Evolutionary conservation across 2,888 invertebrate species (phyloP), one percentile per base, ranked within the genome.

Genomic region (Tinea trinotella): DNA sequence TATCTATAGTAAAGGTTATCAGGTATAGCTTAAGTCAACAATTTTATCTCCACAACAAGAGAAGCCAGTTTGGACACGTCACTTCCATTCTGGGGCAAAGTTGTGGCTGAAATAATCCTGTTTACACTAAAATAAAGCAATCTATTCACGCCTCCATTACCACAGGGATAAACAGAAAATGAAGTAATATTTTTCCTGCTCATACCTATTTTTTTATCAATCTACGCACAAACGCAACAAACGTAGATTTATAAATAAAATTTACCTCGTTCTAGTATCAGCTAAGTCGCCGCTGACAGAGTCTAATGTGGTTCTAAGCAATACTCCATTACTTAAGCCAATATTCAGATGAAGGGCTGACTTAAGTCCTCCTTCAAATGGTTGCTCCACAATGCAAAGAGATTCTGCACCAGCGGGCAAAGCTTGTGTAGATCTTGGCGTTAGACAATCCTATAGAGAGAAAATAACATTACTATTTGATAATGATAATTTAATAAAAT

Each of bases 341-440:
- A 99, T 98, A 71, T 99, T 99, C 20, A 99, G 87, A 79, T 97
- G 98, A 15, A 98, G 87, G 22, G 92, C 91, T 57, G 89, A 88
- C 55, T 89, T 89, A 0, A 90, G 89, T 48, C 95, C 93, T 36
- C 90, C 88, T 60, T 90, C 90, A 58, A 89, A 87, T 17, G 91
- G 91, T 61, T 88, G 88, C 81, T 99, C 98, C 1, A 98, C 97
- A 59, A 99, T 95, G 72, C 98, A 98, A 5, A 99, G 87, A 0
- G 98, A 98, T 77, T 99, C 99, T 0, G 99, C 96, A 13, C 96
- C 93, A 0, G 97, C 97, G 0, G 99, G 99, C 53, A 99, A 76
- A 0, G 96, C 96, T 84, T 99, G 98, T 94, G 98, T 97, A 49
- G 97, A 97, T 55, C 99, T 89, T 0, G 97, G 96, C 0, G 97